These are phyloP conservation scores for Denticeps clupeoides DNA, from an alignment of 2,797 vertebrate genomes.

Conservation along the genomic window DNA sequence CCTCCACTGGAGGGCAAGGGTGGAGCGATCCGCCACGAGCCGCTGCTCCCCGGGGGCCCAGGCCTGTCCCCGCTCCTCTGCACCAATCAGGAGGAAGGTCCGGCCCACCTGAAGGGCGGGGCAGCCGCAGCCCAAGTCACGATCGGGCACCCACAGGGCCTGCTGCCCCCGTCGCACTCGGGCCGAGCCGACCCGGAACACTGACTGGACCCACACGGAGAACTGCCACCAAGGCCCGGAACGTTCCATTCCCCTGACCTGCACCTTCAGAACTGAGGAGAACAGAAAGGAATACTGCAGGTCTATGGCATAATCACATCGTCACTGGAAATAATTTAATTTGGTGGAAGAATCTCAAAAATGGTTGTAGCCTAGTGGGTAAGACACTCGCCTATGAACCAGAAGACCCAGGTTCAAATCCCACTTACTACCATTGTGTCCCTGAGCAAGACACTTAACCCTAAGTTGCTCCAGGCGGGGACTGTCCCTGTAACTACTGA, in stretches of 20 bases:
- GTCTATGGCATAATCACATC: no score
- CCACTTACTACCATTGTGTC: no score
- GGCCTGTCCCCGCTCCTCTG: constrained; percentile 51
- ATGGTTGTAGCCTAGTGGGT: no score
- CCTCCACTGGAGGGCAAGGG: constrained; percentile 77
- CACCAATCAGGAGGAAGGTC: constrained; percentile 70
- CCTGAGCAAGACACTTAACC: no score
- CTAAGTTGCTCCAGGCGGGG: no score
- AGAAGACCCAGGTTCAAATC: no score
- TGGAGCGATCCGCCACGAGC: constrained; percentile 70
- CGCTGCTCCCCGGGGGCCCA: constrained; percentile 63
- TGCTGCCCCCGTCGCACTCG: constrained; percentile 59
- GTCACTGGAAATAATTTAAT: no score
- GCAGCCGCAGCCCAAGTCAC: constrained; percentile 73
- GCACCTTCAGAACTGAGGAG: constrained; percentile 66
- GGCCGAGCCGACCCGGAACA: constrained; percentile 61
- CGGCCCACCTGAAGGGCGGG: constrained; percentile 61
- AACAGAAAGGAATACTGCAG: no score
- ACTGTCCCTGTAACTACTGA: no score
- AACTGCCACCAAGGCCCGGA: constrained; percentile 78
- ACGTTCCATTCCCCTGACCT: constrained; percentile 65
- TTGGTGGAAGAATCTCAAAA: no score
- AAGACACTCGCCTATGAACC: no score
- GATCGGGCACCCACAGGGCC: constrained; percentile 73
- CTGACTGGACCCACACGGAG: constrained; percentile 61